phyloP scores from a whole-genome alignment of 2,797 vertebrate genomes.

The Peromyscus aztecus region DNA sequence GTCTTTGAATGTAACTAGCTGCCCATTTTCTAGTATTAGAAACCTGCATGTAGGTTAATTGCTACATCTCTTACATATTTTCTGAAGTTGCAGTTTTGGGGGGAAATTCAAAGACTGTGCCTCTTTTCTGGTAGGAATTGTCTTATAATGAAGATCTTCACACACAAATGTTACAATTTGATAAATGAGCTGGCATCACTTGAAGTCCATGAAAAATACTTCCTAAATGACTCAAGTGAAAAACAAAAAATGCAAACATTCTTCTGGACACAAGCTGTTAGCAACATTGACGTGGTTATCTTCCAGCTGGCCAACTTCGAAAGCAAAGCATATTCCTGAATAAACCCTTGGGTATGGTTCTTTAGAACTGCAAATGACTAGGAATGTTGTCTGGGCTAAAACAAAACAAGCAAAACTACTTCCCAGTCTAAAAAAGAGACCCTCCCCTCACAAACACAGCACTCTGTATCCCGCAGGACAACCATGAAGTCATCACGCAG shows the following conservation, averaged over 20 bases:
- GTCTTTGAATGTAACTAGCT: slow-evolving; percentile 90
- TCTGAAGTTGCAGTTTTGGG: slow-evolving; percentile 85
- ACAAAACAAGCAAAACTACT: slow-evolving; percentile 35
- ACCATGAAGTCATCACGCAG: slow-evolving; percentile 38
- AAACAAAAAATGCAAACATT: slow-evolving; percentile 62
- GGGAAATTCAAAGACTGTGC: slow-evolving; percentile 71
- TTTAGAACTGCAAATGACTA: slow-evolving; percentile 38
- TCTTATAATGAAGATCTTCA: slow-evolving; percentile 66
- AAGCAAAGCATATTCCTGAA: slow-evolving; percentile 43
- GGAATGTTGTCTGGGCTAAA: slow-evolving; percentile 43
- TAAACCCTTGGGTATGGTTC: slow-evolving; percentile 40
- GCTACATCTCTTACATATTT: slow-evolving; percentile 89
- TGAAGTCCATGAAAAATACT: slow-evolving; percentile 62
- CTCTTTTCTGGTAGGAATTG: slow-evolving; percentile 67
- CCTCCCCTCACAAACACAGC: neutral
- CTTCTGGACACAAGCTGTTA: neutral
- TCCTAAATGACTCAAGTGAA: slow-evolving; percentile 53
- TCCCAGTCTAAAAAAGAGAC: slow-evolving; percentile 24
- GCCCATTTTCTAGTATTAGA: slow-evolving; percentile 91
- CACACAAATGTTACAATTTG: slow-evolving; percentile 61
- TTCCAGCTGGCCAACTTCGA: slow-evolving; percentile 44
- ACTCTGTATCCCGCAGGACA: neutral
- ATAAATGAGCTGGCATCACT: slow-evolving; percentile 66
- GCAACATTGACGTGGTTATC: slow-evolving; percentile 34
- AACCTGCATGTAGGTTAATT: slow-evolving; percentile 91